Conservation (phyloP, 2,888 invertebrate species). For the Cabera pusaria region DNA sequence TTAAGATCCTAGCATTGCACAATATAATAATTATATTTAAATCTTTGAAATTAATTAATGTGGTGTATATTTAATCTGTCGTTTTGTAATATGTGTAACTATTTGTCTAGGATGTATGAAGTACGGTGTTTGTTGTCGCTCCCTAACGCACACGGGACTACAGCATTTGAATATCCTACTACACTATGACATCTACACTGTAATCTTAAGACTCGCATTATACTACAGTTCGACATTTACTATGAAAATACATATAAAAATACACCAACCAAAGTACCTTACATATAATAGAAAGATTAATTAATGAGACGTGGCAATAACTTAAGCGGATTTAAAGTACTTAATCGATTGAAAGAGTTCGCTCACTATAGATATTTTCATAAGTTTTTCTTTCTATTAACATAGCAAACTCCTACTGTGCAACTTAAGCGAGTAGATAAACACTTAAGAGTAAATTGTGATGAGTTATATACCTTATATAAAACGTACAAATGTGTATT, state of each 20-base stretch:
- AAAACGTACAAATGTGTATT: constrained; percentile 76
- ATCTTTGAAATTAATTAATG: constrained; percentile 36
- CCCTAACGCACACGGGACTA: constrained; percentile 28
- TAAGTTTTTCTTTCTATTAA: constrained; percentile 34
- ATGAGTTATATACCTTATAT: constrained; percentile 66
- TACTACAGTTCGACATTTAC: constrained; percentile 5
- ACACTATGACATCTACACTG: constrained; percentile 6
- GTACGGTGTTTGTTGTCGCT: constrained; percentile 24
- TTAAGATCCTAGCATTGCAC: constrained; percentile 48
- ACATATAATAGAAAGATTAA: constrained; percentile 16
- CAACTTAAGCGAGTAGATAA: constrained; percentile 31
- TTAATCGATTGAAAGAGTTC: constrained; percentile 48
- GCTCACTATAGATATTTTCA: constrained; percentile 45
- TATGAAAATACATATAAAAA: constrained; percentile 22
- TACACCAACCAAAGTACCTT: constrained; percentile 37
- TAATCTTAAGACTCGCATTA: constrained; percentile 7
- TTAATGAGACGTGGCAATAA: constrained; percentile 28
- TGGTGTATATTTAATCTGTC: constrained; percentile 36
- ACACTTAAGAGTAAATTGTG: constrained; percentile 64
- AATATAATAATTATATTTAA: constrained; percentile 38
- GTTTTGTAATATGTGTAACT: constrained; percentile 26
- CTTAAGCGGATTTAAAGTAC: constrained; percentile 36
- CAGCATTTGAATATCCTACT: constrained; percentile 16
- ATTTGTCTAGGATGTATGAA: constrained; percentile 24
- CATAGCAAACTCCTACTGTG: constrained; percentile 48